Conservation (phyloP, 2,888 invertebrate genomes). For the Deladenus siricidicola region DNA sequence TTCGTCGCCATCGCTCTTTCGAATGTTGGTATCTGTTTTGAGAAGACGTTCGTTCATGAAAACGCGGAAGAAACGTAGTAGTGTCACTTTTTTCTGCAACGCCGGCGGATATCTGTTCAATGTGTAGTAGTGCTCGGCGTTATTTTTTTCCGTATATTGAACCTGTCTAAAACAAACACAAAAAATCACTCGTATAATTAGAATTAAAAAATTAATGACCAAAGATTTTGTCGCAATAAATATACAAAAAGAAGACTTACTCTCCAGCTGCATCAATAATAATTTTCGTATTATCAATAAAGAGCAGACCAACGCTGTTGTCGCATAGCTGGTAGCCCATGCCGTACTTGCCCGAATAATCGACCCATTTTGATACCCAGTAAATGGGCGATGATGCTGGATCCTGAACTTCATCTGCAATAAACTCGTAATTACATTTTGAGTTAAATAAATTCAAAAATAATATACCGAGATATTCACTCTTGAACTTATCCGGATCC, state of each 20-base stretch:
- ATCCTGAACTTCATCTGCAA: constrained; percentile 25
- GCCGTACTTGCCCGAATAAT: constrained; percentile 99
- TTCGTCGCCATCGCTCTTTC: constrained; percentile 73
- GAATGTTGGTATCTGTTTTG: constrained; percentile 72
- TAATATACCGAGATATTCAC: constrained; percentile 14
- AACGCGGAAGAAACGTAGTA: constrained; percentile 87
- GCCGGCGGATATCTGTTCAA: constrained; percentile 68
- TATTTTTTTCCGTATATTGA: constrained; percentile 87
- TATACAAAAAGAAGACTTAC: constrained; percentile 60
- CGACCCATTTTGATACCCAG: constrained; percentile 99
- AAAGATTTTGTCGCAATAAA: not conserved
- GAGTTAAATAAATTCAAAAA: not conserved
- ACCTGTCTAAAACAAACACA: constrained; percentile 66
- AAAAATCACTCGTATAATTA: not conserved
- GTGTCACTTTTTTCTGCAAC: constrained; percentile 67
- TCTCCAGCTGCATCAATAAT: constrained; percentile 82
- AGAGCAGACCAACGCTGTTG: constrained; percentile 89
- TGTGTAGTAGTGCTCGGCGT: constrained; percentile 81
- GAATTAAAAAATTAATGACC: not conserved
- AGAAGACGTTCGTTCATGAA: constrained; percentile 89
- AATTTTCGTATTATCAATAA: constrained; percentile 91
- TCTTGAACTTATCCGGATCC: constrained; percentile 18
- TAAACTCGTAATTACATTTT: too few relatives aligned
- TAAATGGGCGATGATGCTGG: constrained; percentile 88
- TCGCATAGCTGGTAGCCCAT: constrained; percentile 97